Conservation (phyloP, 2,113 vertebrate species). For the Pongo abelii region DNA sequence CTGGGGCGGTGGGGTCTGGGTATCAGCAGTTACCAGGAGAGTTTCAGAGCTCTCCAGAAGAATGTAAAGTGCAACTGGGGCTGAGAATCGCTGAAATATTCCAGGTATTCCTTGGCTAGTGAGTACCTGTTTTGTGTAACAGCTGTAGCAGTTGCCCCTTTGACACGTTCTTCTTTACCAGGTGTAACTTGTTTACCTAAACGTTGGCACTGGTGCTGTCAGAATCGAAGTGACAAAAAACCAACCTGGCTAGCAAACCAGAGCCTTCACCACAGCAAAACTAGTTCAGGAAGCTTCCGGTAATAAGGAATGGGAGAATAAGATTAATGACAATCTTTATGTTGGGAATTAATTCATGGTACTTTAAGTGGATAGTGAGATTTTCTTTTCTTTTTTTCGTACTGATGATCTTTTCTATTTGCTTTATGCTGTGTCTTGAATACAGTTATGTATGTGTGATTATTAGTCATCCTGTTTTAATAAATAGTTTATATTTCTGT, state of each 20-base stretch:
- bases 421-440: neutral
- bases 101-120: too few species aligned
- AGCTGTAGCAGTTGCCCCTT: neutral
- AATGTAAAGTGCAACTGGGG: neutral
- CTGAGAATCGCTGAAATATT: neutral
- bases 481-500: neutral
- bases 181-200: neutral
- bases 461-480: neutral
- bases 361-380: neutral
- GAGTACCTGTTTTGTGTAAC: neutral
- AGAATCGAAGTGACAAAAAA: neutral
- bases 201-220: neutral
- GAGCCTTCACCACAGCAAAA: neutral
- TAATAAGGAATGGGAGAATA: neutral
- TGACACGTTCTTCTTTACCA: neutral
- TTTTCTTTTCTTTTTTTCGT: neutral
- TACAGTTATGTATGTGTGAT: neutral
- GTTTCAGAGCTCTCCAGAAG: neutral
- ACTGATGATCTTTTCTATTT: neutral
- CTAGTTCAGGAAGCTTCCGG: neutral
- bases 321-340: neutral
- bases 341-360: neutral
- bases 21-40: neutral
- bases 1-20: accelerated
- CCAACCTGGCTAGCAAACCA: neutral